Conservation (phyloP, 1,140 invertebrate genomes). For the Planococcus citri region DNA sequence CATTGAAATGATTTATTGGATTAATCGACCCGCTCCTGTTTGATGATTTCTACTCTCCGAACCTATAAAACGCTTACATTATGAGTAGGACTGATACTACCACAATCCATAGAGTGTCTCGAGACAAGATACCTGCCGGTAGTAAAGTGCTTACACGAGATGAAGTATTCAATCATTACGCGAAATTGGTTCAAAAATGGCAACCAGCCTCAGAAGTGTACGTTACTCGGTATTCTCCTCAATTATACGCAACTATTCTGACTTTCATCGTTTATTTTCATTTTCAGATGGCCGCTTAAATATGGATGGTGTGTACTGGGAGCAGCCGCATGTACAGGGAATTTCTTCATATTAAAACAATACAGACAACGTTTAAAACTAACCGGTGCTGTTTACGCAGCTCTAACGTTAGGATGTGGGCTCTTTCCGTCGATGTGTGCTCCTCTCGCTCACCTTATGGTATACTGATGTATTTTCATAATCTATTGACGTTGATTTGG, state of each 20-base stretch:
- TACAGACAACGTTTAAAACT: conserved; percentile 21
- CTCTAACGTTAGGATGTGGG: too few relatives aligned
- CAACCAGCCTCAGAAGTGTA: too few relatives aligned
- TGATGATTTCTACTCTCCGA: too few relatives aligned
- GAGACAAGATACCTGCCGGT: not conserved
- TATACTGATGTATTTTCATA: too few relatives aligned
- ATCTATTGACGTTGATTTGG: not conserved
- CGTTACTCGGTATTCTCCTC: not conserved
- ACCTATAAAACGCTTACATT: too few relatives aligned
- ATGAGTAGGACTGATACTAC: too few relatives aligned
- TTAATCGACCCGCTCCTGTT: too few relatives aligned
- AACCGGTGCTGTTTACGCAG: too few relatives aligned
- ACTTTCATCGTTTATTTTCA: not conserved
- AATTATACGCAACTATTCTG: not conserved
- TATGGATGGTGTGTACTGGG: conserved; percentile 20
- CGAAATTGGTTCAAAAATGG: not conserved
- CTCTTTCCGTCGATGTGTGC: too few relatives aligned
- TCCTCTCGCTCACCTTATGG: too few relatives aligned
- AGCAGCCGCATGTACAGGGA: not conserved
- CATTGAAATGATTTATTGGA: too few relatives aligned
- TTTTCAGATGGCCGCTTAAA: conserved; percentile 23
- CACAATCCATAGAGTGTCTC: too few relatives aligned
- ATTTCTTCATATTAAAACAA: not conserved
- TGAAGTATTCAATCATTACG: not conserved
- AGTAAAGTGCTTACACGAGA: not conserved